Conservation (phyloP, 2,113 vertebrate genomes). For the Pedionomus torquatus region DNA sequence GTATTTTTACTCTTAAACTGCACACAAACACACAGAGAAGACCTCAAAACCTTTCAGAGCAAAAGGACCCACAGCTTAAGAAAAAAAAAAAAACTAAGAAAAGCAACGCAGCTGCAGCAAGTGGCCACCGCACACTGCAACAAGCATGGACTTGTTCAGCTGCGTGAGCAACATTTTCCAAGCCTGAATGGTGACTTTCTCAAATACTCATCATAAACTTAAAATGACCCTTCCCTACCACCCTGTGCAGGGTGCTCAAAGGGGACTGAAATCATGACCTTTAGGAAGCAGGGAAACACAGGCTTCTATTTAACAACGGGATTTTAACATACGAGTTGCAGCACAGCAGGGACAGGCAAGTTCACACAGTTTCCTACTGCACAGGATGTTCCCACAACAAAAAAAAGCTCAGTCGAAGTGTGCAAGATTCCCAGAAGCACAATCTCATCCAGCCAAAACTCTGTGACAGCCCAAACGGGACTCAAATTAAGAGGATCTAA, state of each 20-base stretch:
- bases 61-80: background rate
- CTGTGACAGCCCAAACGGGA: background rate
- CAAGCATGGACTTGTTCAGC: slow-evolving; percentile 36
- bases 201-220: background rate
- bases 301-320: background rate
- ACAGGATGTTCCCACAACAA: background rate
- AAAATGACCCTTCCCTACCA: slow-evolving; percentile 14
- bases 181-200: slow-evolving; percentile 44
- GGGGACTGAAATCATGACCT: background rate
- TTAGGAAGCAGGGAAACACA: background rate
- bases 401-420: background rate
- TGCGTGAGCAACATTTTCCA: background rate
- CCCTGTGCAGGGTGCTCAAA: background rate
- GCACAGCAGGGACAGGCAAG: background rate
- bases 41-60: background rate
- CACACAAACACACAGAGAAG: background rate
- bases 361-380: background rate
- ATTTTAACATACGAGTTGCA: background rate
- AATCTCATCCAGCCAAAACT: background rate
- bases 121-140: background rate
- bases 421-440: background rate
- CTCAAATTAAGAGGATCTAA: background rate
- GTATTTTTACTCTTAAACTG: background rate
- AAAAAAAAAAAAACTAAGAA: background rate
- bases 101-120: slow-evolving; percentile 4